phyloP scores from a whole-genome alignment of 35 echinoderm and acorn worm genomes.

The Ophiothrix spiculata region DNA sequence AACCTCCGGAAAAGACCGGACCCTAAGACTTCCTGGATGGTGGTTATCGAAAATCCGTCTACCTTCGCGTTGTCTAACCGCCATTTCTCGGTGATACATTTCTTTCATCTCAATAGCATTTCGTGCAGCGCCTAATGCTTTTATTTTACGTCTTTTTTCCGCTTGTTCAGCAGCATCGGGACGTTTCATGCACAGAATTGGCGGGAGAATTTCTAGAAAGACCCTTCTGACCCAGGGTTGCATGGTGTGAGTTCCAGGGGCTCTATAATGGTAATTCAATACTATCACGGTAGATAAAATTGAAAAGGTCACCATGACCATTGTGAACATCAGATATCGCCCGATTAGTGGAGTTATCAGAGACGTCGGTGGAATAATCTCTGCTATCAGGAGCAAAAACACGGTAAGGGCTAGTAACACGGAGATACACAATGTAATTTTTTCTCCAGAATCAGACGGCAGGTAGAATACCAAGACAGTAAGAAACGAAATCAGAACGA shows the following conservation, averaged over 20 bases:
- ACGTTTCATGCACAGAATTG: conserved; percentile 91
- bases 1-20: conserved; percentile 69
- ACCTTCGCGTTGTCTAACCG: conserved; percentile 61
- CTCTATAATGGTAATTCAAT: too few relatives aligned
- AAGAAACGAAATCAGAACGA: too few relatives aligned
- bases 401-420: too few relatives aligned
- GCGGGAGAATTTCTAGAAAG: conserved; percentile 87
- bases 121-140: conserved; percentile 26
- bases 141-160: conserved; percentile 44
- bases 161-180: conserved; percentile 30
- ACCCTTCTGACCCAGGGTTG: conserved; percentile 84
- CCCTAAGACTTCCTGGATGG: conserved; percentile 47
- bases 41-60: conserved; percentile 85
- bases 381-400: too few relatives aligned
- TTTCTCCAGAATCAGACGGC: too few relatives aligned
- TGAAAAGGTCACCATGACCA: too few relatives aligned
- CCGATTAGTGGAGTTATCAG: conserved; percentile 93
- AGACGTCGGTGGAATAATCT: too few relatives aligned
- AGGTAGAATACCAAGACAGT: too few relatives aligned
- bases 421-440: too few relatives aligned
- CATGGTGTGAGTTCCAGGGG: conserved; percentile 90
- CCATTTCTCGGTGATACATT: conserved; percentile 56
- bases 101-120: conserved; percentile 88
- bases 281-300: too few relatives aligned
- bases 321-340: conserved; percentile 89